Evolutionary conservation across 2,113 vertebrate genomes (phyloP).

Genomic region (Colius striatus): DNA sequence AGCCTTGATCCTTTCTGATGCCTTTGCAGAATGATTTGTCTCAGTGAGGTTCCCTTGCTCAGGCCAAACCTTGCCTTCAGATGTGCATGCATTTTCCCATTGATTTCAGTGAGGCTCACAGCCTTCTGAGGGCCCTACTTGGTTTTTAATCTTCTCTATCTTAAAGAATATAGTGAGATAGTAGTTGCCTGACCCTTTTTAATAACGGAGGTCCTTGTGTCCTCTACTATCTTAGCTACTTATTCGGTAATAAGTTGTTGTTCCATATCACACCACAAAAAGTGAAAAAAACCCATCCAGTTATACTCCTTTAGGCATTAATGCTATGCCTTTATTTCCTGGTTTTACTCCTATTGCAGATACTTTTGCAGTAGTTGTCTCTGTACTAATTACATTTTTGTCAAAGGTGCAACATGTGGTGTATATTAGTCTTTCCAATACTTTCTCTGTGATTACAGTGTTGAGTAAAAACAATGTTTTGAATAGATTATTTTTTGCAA

Average conservation of each 20-base stretch:
- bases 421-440: not conserved
- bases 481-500: not conserved
- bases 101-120: not conserved
- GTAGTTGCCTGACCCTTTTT: constrained; percentile 3
- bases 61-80: constrained; percentile 31
- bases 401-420: not conserved
- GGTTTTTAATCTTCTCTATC: constrained; percentile 36
- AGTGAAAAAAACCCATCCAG: not conserved
- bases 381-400: not conserved
- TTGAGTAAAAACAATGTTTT: not conserved
- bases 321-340: not conserved
- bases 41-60: constrained; percentile 17
- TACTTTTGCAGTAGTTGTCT: not conserved
- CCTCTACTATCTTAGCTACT: not conserved
- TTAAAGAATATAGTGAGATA: not conserved
- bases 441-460: not conserved
- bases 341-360: not conserved
- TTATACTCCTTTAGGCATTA: not conserved
- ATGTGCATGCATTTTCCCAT: not conserved
- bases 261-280: not conserved
- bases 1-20: constrained; percentile 24
- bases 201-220: not conserved
- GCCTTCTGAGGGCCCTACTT: not conserved
- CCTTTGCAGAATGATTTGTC: constrained; percentile 25
- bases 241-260: not conserved